phyloP scores from a whole-genome alignment of 2,888 invertebrate genomes.

The Acleris cristana region DNA sequence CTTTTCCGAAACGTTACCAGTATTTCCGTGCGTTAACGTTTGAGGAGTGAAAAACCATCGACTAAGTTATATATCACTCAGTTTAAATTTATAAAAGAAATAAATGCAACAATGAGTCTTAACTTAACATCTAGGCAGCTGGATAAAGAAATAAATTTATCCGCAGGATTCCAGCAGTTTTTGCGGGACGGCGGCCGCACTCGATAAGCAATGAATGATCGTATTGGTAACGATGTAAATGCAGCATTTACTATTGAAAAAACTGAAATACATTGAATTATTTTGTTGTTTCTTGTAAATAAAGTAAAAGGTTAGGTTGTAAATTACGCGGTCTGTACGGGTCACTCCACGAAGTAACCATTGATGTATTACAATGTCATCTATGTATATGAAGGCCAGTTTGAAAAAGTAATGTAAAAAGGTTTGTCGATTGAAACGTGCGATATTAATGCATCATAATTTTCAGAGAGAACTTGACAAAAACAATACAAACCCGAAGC shows the following conservation, averaged over 20 bases:
- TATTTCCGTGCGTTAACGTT: slow-evolving; percentile 22
- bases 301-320: slow-evolving; percentile 15
- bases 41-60: slow-evolving; percentile 16
- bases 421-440: slow-evolving; percentile 14
- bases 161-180: slow-evolving; percentile 42
- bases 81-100: slow-evolving; percentile 29
- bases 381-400: neutral
- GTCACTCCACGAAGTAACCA: neutral
- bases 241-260: slow-evolving; percentile 32
- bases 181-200: slow-evolving; percentile 35
- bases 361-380: neutral
- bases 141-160: slow-evolving; percentile 50
- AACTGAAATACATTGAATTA: slow-evolving; percentile 31
- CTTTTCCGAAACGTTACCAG: slow-evolving; percentile 29
- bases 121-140: slow-evolving; percentile 35
- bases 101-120: slow-evolving; percentile 37
- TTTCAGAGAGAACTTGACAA: slow-evolving; percentile 33
- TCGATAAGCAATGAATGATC: slow-evolving; percentile 38
- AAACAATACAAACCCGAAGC: slow-evolving; percentile 33
- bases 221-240: slow-evolving; percentile 37
- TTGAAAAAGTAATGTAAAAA: neutral
- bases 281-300: slow-evolving; percentile 29
- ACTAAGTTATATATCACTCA: slow-evolving; percentile 24
- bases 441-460: slow-evolving; percentile 24
- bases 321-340: neutral